These are phyloP conservation scores for Campoletis raptor DNA, from an alignment of 2,888 invertebrate species.

Conservation along the genomic window DNA sequence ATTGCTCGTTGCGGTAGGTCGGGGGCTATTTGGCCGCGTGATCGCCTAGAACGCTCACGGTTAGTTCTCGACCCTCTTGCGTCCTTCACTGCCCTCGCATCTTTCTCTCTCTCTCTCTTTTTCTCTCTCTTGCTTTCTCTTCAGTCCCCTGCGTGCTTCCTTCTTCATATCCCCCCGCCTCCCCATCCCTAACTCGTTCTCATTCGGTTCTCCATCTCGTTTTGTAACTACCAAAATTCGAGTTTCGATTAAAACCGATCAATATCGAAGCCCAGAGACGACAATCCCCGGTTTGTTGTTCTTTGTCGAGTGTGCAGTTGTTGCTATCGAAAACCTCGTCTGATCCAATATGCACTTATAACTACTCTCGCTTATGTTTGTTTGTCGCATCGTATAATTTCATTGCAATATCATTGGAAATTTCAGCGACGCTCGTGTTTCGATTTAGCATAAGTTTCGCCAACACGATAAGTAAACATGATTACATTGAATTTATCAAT, in stretches of 20 bases:
- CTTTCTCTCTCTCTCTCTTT: neutral
- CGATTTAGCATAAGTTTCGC: neutral
- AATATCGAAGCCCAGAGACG: slow-evolving; percentile 38
- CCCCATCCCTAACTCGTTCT: neutral
- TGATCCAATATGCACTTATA: neutral
- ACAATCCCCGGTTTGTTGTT: slow-evolving; percentile 26
- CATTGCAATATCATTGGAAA: neutral
- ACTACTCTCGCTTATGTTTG: neutral
- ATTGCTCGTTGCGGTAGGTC: slow-evolving; percentile 75
- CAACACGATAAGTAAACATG: neutral
- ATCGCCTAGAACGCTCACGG: slow-evolving; percentile 60
- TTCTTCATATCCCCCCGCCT: slow-evolving; percentile 47
- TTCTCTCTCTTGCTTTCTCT: neutral
- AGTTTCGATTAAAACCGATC: slow-evolving; percentile 63
- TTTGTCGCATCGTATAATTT: neutral
- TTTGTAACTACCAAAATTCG: slow-evolving; percentile 37
- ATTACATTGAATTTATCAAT: neutral
- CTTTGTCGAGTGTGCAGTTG: slow-evolving; percentile 3
- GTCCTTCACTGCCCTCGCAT: slow-evolving; percentile 28
- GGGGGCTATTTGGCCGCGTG: slow-evolving; percentile 66
- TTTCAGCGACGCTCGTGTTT: slow-evolving; percentile 3
- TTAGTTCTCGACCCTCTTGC: slow-evolving; percentile 41
- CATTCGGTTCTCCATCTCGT: slow-evolving; percentile 22
- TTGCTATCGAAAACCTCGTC: slow-evolving; percentile 30
- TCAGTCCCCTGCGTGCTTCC: slow-evolving; percentile 28